phyloP scores from a whole-genome alignment of 2,888 invertebrate species.

The Drosophila kuntzei region DNA sequence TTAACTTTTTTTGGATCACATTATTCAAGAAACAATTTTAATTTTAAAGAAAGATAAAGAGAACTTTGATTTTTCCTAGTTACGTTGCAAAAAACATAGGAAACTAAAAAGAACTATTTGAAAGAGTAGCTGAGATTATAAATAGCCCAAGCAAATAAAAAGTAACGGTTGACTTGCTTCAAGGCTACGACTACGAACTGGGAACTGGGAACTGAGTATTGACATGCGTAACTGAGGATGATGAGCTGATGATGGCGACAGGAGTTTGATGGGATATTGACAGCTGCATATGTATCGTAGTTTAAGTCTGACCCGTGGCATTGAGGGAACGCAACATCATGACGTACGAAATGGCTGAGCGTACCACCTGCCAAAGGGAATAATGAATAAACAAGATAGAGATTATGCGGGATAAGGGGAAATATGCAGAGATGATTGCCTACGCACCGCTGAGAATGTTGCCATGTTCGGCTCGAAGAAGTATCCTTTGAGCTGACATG shows the following conservation, averaged over 20 bases:
- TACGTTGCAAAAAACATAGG: not conserved
- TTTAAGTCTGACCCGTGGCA: conserved; percentile 18
- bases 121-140: not conserved
- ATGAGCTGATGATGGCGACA: not conserved
- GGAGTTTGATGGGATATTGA: not conserved
- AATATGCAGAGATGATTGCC: not conserved
- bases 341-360: conserved; percentile 63
- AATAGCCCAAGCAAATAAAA: not conserved
- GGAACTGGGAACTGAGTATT: not conserved
- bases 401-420: not conserved
- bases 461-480: conserved; percentile 65
- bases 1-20: no score
- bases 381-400: not conserved
- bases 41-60: no score
- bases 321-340: conserved; percentile 69
- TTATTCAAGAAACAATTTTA: no score
- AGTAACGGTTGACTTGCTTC: not conserved
- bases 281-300: not conserved
- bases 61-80: no score
- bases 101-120: not conserved
- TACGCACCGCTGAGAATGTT: conserved; percentile 61
- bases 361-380: conserved; percentile 55
- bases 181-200: not conserved
- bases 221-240: not conserved
- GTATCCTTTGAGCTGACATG: conserved; percentile 59